Conservation (phyloP, 2,113 vertebrate genomes). For the Phasianus colchicus region DNA sequence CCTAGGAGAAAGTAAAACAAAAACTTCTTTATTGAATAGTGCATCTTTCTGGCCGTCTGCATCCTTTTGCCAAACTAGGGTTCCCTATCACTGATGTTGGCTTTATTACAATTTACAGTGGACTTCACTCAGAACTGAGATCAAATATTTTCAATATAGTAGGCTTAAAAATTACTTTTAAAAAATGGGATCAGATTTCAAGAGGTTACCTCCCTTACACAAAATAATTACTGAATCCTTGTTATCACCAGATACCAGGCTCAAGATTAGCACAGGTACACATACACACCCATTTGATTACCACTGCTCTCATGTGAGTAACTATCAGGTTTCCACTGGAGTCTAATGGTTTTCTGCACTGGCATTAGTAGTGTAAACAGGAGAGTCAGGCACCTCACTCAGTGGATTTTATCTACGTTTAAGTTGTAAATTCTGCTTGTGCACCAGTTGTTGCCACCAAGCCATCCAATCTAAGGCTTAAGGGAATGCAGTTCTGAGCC, state of each 20-base stretch:
- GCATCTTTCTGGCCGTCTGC: not conserved
- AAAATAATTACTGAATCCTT: constrained; percentile 9
- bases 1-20: constrained; percentile 74
- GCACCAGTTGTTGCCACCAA: not conserved
- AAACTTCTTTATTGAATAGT: not conserved
- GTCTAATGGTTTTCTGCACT: not conserved
- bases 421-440: constrained; percentile 14
- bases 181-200: not conserved
- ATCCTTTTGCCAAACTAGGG: not conserved
- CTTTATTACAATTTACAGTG: not conserved
- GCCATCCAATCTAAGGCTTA: not conserved
- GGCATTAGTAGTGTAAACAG: not conserved
- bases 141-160: not conserved
- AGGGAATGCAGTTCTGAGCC: not conserved
- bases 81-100: not conserved
- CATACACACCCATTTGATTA: constrained; percentile 21
- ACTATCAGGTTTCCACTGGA: constrained; percentile 23
- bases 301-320: not conserved
- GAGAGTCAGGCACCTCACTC: not conserved
- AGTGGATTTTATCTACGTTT: not conserved
- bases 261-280: not conserved
- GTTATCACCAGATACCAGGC: not conserved
- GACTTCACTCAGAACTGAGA: not conserved
- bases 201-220: not conserved
- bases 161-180: not conserved